These are phyloP conservation scores for Dinothrombium tinctorium DNA, from an alignment of 1,140 invertebrate species.

Conservation along the genomic window DNA sequence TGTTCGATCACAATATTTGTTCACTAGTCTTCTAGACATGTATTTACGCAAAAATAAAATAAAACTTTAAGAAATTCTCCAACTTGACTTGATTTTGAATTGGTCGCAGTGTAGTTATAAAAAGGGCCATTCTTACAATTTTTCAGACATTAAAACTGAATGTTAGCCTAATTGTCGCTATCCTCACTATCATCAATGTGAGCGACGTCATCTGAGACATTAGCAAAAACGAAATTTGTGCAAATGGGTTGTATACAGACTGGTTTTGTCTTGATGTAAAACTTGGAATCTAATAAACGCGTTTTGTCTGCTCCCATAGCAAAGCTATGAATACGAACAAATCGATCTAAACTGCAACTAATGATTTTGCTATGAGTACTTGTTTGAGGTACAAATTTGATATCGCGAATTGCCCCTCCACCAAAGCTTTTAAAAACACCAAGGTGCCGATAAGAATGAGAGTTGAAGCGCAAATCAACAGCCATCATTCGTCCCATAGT, in stretches of 20 bases:
- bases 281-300: slow-evolving; percentile 7
- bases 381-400: slow-evolving; percentile 8
- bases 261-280: slow-evolving; percentile 11
- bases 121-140: too few species aligned
- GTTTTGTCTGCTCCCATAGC: slow-evolving; percentile 3
- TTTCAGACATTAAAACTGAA: too few species aligned
- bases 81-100: too few species aligned
- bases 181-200: neutral
- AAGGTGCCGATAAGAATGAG: slow-evolving; percentile 5
- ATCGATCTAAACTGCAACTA: slow-evolving; percentile 11
- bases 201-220: neutral
- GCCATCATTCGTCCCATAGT: slow-evolving; percentile 12
- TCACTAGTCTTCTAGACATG: too few species aligned
- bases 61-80: too few species aligned
- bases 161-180: neutral
- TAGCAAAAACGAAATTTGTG: neutral
- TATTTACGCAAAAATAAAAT: too few species aligned
- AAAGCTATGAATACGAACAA: slow-evolving; percentile 10
- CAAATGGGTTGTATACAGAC: slow-evolving; percentile 12
- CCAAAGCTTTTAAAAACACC: slow-evolving; percentile 11
- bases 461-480: slow-evolving; percentile 9
- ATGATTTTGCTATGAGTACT: slow-evolving; percentile 5
- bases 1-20: too few species aligned
- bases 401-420: slow-evolving; percentile 10
- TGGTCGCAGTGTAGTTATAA: too few species aligned